A percentile compares a stretch with the other conserved stretches of the same genome.
These are phyloP conservation scores for Myotis vivesi DNA, from an alignment of 2,797 vertebrate genomes.

Conservation along the genomic window DNA sequence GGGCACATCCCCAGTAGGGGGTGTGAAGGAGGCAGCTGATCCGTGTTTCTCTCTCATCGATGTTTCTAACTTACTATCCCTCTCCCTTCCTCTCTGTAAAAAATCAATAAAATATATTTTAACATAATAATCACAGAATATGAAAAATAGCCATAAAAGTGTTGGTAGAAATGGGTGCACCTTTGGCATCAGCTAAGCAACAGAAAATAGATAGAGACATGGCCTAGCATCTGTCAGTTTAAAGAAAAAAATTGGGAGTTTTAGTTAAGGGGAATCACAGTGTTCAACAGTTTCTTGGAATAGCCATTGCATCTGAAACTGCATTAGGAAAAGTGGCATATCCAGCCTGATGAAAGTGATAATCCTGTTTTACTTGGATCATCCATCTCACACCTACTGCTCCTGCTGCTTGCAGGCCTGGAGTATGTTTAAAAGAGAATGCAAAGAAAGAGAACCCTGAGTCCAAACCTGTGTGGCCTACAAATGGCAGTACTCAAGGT, in stretches of 20 bases:
- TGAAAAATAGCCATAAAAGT: background rate
- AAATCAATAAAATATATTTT: too few relatives aligned
- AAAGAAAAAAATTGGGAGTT: background rate
- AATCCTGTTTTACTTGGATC: background rate
- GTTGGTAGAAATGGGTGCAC: background rate
- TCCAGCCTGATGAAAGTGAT: background rate
- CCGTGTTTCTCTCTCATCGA: too few relatives aligned
- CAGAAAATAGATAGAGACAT: background rate
- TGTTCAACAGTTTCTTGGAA: background rate
- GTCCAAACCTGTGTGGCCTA: background rate
- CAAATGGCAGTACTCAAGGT: accelerated
- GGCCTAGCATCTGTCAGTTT: background rate
- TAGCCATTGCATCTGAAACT: background rate
- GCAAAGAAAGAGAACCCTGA: background rate
- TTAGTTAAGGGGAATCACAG: background rate
- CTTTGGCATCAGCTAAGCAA: background rate
- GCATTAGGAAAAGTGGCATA: background rate
- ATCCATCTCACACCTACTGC: background rate
- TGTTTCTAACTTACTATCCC: too few relatives aligned
- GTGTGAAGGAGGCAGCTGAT: too few relatives aligned
- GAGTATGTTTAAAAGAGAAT: background rate
- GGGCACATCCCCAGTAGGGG: too few relatives aligned
- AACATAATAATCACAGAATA: background rate
- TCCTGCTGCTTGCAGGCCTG: background rate
- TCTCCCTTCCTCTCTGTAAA: too few relatives aligned